Conservation (phyloP, 2,797 vertebrate genomes). For the Orientallactaga sibirica region DNA sequence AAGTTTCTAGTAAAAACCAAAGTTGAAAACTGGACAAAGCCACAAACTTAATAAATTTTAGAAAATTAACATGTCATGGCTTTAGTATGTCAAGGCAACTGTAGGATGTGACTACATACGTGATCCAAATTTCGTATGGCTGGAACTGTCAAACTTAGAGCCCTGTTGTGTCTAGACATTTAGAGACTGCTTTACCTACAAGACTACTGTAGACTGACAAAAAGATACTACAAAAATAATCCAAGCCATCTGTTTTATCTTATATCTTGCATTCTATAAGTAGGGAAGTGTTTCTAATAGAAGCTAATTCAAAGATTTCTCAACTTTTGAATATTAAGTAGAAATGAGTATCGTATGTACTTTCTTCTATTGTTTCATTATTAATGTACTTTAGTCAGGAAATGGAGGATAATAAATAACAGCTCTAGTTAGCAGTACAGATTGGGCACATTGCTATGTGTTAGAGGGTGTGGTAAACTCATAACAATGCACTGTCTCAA, state of each 20-base stretch:
- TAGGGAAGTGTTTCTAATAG: neutral
- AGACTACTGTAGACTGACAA: neutral
- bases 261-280: neutral
- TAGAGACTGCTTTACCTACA: neutral
- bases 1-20: neutral
- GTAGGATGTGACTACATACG: neutral
- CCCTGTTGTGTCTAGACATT: neutral
- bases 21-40: neutral
- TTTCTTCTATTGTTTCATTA: neutral
- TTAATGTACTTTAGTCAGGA: neutral
- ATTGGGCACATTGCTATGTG: neutral
- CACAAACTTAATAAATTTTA: neutral
- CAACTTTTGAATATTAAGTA: conserved; percentile 16
- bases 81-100: neutral
- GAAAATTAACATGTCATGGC: neutral
- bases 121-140: neutral
- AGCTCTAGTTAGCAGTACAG: neutral
- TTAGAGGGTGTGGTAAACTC: neutral
- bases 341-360: conserved; percentile 20
- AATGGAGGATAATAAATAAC: neutral
- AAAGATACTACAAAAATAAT: neutral
- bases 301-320: conserved; percentile 22
- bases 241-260: neutral
- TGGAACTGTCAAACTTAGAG: neutral
- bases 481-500: neutral